Percentiles rank a stretch among this genome's conserved stretches.
These are phyloP conservation scores for Poecile atricapillus DNA, from an alignment of 2,113 vertebrate genomes.

Conservation along the genomic window DNA sequence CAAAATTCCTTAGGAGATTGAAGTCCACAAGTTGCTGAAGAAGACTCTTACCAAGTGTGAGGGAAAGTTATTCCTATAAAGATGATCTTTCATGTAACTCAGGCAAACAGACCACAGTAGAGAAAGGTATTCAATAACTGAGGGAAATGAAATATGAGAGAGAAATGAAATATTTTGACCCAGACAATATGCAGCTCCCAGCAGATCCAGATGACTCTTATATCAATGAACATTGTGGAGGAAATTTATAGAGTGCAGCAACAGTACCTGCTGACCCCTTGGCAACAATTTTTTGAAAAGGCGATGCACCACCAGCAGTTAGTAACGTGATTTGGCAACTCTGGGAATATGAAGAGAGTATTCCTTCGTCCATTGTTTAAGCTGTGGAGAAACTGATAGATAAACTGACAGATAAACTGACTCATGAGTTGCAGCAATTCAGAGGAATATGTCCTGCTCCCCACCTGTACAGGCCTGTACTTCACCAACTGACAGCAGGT, in stretches of 20 bases:
- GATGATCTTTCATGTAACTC: neutral
- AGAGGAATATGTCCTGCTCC: neutral
- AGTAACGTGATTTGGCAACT: fast-evolving
- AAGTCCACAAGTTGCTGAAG: neutral
- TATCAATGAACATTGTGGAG: neutral
- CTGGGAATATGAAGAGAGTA: neutral
- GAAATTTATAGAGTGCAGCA: neutral
- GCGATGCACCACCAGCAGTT: neutral
- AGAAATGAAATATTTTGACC: neutral
- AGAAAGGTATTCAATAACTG: neutral
- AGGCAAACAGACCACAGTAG: neutral
- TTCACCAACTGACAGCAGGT: neutral
- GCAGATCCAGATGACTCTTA: fast-evolving
- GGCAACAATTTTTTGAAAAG: neutral
- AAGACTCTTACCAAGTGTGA: neutral
- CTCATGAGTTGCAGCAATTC: neutral
- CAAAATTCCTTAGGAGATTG: too few species aligned
- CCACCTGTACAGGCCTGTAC: neutral
- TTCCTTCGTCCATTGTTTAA: neutral
- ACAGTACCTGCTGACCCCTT: fast-evolving
- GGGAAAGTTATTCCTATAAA: neutral
- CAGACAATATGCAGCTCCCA: neutral
- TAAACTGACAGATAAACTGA: neutral
- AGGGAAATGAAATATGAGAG: neutral
- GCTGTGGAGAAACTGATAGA: neutral